These are phyloP conservation scores for Sinocyclocheilus grahami DNA, from an alignment of 2,113 vertebrate species.

Conservation along the genomic window DNA sequence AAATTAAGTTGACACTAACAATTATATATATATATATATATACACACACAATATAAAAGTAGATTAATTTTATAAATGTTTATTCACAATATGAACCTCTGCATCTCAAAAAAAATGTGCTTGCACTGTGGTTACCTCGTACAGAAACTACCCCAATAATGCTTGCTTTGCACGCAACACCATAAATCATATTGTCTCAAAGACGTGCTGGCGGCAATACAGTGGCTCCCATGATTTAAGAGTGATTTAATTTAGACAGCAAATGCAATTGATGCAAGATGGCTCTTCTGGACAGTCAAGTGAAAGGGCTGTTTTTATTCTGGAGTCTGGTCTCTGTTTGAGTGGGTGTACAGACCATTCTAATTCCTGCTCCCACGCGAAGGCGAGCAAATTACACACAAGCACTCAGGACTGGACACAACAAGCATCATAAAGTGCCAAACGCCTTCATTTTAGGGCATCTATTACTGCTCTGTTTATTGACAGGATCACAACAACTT, in stretches of 20 bases:
- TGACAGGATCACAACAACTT: constrained; percentile 7
- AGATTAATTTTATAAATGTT: neutral
- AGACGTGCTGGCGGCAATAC: constrained; percentile 57
- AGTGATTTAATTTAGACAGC: constrained; percentile 61
- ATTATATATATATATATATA: no score
- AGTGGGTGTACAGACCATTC: constrained; percentile 54
- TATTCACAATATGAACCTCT: neutral
- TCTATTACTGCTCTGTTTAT: neutral
- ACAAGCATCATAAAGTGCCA: constrained; percentile 49
- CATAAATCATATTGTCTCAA: constrained; percentile 48
- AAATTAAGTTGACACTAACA: neutral
- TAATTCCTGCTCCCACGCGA: constrained; percentile 53
- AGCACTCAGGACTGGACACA: constrained; percentile 47
- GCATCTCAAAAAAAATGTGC: neutral
- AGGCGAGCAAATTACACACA: constrained; percentile 48
- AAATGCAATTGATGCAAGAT: constrained; percentile 62
- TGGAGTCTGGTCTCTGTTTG: constrained; percentile 60
- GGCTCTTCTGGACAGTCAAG: constrained; percentile 58
- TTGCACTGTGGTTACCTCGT: constrained; percentile 6
- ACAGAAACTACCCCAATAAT: constrained; percentile 27
- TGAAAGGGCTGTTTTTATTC: constrained; percentile 56
- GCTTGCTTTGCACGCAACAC: constrained; percentile 58
- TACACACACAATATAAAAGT: neutral
- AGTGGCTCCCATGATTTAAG: constrained; percentile 52
- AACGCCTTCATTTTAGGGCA: constrained; percentile 21